These are phyloP conservation scores for Dinocampus coccinellae DNA, from an alignment of 2,888 invertebrate genomes.

Conservation along the genomic window DNA sequence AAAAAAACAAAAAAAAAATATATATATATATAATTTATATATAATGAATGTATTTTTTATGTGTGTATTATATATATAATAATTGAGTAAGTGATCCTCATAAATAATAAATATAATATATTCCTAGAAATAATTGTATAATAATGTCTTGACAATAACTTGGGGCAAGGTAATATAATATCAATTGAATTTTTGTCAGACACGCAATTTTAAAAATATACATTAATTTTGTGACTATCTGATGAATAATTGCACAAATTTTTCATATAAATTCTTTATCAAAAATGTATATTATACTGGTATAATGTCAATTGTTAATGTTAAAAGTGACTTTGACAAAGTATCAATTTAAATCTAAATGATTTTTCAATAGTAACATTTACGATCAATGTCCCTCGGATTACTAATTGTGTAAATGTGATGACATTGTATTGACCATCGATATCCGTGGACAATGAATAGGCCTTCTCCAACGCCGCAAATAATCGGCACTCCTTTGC, in stretches of 20 bases:
- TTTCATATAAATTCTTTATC: neutral
- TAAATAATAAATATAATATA: neutral
- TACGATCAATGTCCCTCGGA: conserved; percentile 27
- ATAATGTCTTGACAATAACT: neutral
- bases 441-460: conserved; percentile 43
- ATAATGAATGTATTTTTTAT: neutral
- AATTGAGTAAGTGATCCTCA: neutral
- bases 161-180: neutral
- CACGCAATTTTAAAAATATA: neutral
- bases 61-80: neutral
- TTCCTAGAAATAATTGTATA: neutral
- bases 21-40: too few relatives aligned
- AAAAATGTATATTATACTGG: neutral
- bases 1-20: too few relatives aligned
- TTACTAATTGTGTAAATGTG: neutral
- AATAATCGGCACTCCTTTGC: conserved; percentile 51
- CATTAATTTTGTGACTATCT: neutral
- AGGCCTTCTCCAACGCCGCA: conserved; percentile 49
- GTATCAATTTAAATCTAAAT: neutral
- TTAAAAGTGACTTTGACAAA: neutral
- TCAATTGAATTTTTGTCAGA: neutral
- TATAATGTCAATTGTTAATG: neutral
- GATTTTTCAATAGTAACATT: neutral
- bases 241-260: neutral
- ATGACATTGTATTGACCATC: conserved; percentile 35